phyloP scores from a whole-genome alignment of 2,797 vertebrate species.

The Platalea minor region DNA sequence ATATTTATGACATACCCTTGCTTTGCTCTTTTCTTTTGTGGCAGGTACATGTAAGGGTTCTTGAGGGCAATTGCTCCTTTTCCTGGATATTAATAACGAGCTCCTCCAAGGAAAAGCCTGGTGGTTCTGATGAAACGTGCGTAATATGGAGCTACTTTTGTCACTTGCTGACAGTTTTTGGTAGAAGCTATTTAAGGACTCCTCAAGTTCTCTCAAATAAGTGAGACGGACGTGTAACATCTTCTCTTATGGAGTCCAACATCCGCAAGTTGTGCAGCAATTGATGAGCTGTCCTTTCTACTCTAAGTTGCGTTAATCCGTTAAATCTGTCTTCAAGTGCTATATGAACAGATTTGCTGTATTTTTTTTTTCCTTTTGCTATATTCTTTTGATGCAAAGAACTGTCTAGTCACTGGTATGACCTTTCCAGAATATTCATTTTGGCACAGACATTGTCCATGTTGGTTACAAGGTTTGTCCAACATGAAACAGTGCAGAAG shows the following conservation, averaged over 20 bases:
- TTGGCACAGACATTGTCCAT: neutral
- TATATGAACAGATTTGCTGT: neutral
- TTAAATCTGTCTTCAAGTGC: neutral
- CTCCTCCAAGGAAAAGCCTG: neutral
- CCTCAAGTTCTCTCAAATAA: neutral
- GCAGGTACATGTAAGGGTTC: neutral
- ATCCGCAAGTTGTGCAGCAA: neutral
- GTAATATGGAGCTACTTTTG: neutral
- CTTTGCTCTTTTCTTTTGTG: neutral
- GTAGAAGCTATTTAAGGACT: neutral
- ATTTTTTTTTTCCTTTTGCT: neutral
- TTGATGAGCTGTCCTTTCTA: neutral
- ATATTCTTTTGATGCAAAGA: neutral
- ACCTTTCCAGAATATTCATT: neutral
- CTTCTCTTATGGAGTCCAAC: neutral
- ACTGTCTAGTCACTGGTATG: neutral
- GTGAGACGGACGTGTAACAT: neutral
- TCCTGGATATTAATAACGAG: neutral
- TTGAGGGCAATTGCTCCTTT: neutral
- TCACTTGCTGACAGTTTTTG: neutral
- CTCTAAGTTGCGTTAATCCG: neutral
- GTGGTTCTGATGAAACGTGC: neutral
- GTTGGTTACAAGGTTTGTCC: neutral
- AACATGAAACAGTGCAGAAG: neutral
- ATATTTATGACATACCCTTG: neutral